Base-by-base conservation (phyloP, 2,113 vertebrate species). In the Cynocephalus volans region DNA sequence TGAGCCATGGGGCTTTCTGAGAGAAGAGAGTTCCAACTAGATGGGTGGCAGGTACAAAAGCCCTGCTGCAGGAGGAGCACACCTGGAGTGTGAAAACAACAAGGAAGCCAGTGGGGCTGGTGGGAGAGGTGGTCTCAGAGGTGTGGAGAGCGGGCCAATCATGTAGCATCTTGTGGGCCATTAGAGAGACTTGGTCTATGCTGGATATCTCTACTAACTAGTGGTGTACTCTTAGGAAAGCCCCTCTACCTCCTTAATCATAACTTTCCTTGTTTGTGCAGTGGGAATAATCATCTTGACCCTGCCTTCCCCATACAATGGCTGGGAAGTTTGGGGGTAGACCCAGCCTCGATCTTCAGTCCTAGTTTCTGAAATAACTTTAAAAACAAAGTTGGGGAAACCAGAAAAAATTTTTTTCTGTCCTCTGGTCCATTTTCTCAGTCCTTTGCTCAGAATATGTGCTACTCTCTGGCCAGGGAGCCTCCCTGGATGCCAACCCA, bases 61-160 rank as follows among this genome's bases (percentile, higher is more conserved):
- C 3, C 64, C 28, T 56, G 33, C 24, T 31, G 18, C 48, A 50
- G 6, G 13, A 28, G 5, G 13, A 28, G 5, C 21, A 75, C 3
- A 65, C 4, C 9, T 79, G 15, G 33, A 4, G 4, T 31, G 21
- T 36, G 33, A 5, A 21, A 56, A 69, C 7, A 58, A 17, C 54
- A 52, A 50, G 9, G 41, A 85, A 18, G 18, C 2, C 45, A 52
- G 13, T 13, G 19, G 13, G 6, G 2, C 21, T 70, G 60, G 9
- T 11, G 18, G 14, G 10, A 73, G 23, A 50, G 3, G 1, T 1
- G 3, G 10, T 28, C 24, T 70, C 18, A 6, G 6, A 41, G 6
- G 5, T 69, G 4, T 75, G 26, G 17, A 45, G 31, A 4, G 5
- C 9, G 17, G 36, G 1, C 11, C 13, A 31, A 31, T 45, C 31